These are phyloP conservation scores for Drosophila serrata DNA, from an alignment of 1,140 invertebrate species.

Conservation along the genomic window DNA sequence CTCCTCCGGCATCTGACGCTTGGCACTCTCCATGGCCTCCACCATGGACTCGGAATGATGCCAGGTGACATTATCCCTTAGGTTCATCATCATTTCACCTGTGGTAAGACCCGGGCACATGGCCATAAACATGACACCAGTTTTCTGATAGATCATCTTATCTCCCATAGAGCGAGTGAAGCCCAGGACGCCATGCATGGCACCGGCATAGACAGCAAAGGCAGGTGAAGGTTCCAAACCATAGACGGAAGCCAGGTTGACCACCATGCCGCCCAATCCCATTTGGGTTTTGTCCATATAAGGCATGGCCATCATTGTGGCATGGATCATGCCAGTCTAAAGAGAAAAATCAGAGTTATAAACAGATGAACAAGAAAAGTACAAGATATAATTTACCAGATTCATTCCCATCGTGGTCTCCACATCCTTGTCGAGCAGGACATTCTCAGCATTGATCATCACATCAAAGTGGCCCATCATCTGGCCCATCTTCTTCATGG, in stretches of 20 bases:
- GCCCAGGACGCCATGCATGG: constrained; percentile 86
- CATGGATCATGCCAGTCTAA: constrained; percentile 71
- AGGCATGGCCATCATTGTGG: constrained; percentile 64
- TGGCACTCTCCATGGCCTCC: constrained; percentile 70
- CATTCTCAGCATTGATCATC: constrained; percentile 72
- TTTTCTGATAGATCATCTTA: constrained; percentile 62
- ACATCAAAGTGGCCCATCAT: constrained; percentile 75
- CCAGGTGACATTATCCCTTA: constrained; percentile 75
- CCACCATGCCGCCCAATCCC: constrained; percentile 88
- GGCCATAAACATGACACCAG: constrained; percentile 72
- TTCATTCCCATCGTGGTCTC: constrained; percentile 77
- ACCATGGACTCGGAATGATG: constrained; percentile 63
- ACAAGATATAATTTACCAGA: too few relatives aligned
- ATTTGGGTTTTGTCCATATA: constrained; percentile 87
- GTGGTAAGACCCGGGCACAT: constrained; percentile 75
- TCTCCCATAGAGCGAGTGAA: constrained; percentile 85
- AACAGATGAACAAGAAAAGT: too few relatives aligned
- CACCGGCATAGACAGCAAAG: constrained; percentile 85
- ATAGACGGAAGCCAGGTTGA: constrained; percentile 88
- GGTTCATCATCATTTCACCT: constrained; percentile 77
- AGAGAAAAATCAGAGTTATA: too few relatives aligned
- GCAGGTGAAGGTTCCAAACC: constrained; percentile 85
- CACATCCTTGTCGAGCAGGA: constrained; percentile 77
- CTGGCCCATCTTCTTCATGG: constrained; percentile 61
- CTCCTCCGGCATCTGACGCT: constrained; percentile 74